Evolutionary conservation across 2,113 vertebrate species (phyloP).

Genomic region (Cebus imitator): DNA sequence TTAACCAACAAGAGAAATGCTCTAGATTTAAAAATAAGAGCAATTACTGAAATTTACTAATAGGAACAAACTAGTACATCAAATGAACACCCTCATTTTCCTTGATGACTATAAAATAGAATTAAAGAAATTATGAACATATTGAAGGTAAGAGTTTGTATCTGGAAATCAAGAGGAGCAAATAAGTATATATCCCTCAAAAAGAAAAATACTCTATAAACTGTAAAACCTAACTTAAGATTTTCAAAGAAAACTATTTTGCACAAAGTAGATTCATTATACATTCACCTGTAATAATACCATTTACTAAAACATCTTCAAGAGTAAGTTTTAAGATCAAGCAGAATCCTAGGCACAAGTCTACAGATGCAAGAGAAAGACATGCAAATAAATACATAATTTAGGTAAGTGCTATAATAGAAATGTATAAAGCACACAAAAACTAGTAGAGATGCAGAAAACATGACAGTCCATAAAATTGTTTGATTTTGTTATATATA

Average conservation of each 20-base stretch:
- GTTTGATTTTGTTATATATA: background rate
- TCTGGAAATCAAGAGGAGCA: background rate
- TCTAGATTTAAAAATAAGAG: background rate
- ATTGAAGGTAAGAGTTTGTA: background rate
- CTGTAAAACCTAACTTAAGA: background rate
- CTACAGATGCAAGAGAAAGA: background rate
- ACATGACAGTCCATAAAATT: background rate
- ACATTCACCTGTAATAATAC: background rate
- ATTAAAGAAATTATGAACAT: background rate
- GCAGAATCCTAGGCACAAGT: background rate
- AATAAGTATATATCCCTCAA: background rate
- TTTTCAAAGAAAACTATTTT: conserved; percentile 12
- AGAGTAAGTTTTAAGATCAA: background rate
- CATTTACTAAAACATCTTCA: background rate
- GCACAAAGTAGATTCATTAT: background rate
- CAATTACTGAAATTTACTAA: background rate
- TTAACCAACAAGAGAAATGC: background rate
- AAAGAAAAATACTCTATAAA: background rate
- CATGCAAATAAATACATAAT: background rate
- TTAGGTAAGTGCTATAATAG: background rate
- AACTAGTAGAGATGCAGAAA: background rate
- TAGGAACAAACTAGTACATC: background rate
- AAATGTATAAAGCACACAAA: background rate
- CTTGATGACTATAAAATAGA: background rate
- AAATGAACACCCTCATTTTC: background rate